Conservation (phyloP, 2,888 invertebrate genomes). For the Tridacna gigas region DNA sequence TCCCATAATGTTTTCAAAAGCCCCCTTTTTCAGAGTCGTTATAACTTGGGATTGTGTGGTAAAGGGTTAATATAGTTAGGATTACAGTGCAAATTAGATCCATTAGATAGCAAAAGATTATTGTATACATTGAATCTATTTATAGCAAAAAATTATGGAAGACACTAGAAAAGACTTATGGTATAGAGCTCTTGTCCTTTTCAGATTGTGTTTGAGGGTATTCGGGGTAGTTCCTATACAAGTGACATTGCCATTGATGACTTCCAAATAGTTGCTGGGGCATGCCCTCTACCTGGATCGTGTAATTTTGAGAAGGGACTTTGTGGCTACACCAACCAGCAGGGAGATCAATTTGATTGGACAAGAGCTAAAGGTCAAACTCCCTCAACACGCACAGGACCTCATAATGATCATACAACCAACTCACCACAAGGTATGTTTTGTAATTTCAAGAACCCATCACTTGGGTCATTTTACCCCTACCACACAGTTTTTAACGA, state of each 20-base stretch:
- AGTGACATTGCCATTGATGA: constrained; percentile 82
- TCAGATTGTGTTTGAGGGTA: constrained; percentile 76
- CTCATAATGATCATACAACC: constrained; percentile 75
- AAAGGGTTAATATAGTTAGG: no score
- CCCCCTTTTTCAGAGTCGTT: background rate
- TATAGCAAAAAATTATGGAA: no score
- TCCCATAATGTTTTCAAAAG: background rate
- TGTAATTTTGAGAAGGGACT: constrained; percentile 78
- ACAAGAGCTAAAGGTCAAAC: constrained; percentile 69
- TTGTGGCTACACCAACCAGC: constrained; percentile 75
- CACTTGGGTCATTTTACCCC: no score
- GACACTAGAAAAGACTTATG: no score
- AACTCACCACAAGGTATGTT: constrained; percentile 66
- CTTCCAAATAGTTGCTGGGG: constrained; percentile 69
- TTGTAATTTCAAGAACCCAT: no score
- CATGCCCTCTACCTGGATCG: constrained; percentile 72
- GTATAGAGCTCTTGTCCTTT: background rate
- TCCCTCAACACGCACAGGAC: constrained; percentile 70
- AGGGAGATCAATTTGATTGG: constrained; percentile 78
- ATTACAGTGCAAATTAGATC: no score
- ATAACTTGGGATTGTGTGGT: no score
- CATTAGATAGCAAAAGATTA: no score
- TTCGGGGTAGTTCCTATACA: constrained; percentile 61
- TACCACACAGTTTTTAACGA: no score
- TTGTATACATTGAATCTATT: no score